Conservation (phyloP, 1,140 invertebrate species). For the Eulimnadia texana region DNA sequence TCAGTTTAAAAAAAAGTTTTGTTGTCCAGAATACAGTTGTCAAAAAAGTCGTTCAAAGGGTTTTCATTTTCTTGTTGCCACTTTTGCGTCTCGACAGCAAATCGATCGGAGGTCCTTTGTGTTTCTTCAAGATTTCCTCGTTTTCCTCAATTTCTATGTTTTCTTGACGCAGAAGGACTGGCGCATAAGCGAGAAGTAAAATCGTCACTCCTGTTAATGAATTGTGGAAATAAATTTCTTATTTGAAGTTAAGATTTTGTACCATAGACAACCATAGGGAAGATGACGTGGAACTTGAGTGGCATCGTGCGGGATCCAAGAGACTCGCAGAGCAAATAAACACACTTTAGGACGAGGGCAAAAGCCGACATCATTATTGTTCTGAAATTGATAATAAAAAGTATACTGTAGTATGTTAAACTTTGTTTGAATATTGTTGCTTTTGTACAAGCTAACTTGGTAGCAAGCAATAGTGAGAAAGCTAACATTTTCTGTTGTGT, state of each 20-base stretch:
- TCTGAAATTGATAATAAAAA: background rate
- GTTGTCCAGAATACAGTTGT: background rate
- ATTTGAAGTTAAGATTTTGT: background rate
- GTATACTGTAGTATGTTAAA: too few species aligned
- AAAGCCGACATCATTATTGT: background rate
- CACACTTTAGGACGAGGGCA: constrained; percentile 6
- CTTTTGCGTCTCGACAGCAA: background rate
- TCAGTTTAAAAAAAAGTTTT: background rate
- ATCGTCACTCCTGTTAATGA: constrained; percentile 1
- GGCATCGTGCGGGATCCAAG: background rate
- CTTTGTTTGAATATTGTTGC: background rate
- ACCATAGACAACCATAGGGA: constrained; percentile 12
- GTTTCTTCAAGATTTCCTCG: constrained; percentile 10
- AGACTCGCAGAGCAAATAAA: constrained; percentile 5
- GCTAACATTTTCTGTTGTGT: too few species aligned
- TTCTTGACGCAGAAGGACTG: background rate
- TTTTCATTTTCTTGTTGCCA: constrained; percentile 2
- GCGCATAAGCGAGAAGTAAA: constrained; percentile 4
- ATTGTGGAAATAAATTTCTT: background rate
- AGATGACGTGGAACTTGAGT: constrained; percentile 11
- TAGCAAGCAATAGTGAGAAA: too few species aligned
- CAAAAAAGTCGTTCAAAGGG: background rate
- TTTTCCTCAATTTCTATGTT: constrained; percentile 5
- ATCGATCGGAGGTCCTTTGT: background rate
- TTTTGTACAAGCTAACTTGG: too few species aligned